Percentiles rank a stretch among this genome's conserved stretches.
Conservation (phyloP, 1,140 invertebrate genomes). For the Goniozus legneri region DNA sequence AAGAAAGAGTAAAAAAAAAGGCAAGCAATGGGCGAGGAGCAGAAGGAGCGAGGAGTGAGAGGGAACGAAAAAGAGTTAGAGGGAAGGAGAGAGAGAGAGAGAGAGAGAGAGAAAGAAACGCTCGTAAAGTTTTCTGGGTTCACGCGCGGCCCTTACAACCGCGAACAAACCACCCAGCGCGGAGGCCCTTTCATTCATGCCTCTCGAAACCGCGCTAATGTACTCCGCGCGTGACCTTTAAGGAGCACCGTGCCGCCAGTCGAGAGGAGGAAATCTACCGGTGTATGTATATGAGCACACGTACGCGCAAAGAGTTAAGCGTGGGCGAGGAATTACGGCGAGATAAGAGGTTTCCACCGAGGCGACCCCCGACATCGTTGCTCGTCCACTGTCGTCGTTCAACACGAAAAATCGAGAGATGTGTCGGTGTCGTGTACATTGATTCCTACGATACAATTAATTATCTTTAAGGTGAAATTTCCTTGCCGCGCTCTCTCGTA, state of each 20-base stretch:
- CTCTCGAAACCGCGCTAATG: slow-evolving; percentile 39
- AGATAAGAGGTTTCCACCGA: slow-evolving; percentile 9
- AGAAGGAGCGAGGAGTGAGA: slow-evolving; percentile 2
- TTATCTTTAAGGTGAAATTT: too few relatives aligned
- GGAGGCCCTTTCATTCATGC: slow-evolving; percentile 41
- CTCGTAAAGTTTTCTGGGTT: slow-evolving; percentile 49
- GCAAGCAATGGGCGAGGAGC: slow-evolving; percentile 10
- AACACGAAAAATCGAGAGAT: too few relatives aligned
- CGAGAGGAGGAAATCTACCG: too few relatives aligned
- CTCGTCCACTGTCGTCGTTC: neutral
- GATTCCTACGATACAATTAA: too few relatives aligned
- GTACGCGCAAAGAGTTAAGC: slow-evolving; percentile 14
- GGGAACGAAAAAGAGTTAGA: slow-evolving; percentile 14
- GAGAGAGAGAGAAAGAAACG: slow-evolving; percentile 22
- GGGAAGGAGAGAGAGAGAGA: slow-evolving; percentile 7
- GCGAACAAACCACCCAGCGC: slow-evolving; percentile 39
- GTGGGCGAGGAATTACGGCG: slow-evolving; percentile 5
- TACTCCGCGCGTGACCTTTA: slow-evolving; percentile 23
- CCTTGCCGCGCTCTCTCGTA: too few relatives aligned
- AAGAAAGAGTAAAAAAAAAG: slow-evolving; percentile 20
- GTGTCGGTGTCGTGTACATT: too few relatives aligned
- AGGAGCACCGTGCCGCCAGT: too few relatives aligned
- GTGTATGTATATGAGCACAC: too few relatives aligned
- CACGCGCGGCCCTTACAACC: slow-evolving; percentile 42
- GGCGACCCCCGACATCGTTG: neutral